Base-by-base conservation (phyloP, 2,888 invertebrate species). In the Patella caerulea region DNA sequence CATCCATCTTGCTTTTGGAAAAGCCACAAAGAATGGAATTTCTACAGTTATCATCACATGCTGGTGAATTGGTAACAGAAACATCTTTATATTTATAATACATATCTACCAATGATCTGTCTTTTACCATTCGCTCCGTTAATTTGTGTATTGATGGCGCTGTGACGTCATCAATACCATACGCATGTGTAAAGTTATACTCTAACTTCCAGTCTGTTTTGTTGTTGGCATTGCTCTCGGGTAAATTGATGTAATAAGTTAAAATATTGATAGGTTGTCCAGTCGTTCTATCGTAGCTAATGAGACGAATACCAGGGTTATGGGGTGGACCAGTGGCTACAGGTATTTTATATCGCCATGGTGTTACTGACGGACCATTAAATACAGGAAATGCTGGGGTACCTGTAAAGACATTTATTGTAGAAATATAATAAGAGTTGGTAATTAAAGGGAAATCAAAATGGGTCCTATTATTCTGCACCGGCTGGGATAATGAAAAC, bases 361-460 rank as follows among this genome's bases (percentile, higher is more conserved):
- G 98, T 77, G 97, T 96, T 82, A 98, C 95, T 70, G 97, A 95
- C 24, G 98, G 98, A 15, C 97, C 96, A 88, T 97, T 93, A 93
- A 98, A 95, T 82, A 93, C 89, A 95, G 97, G 96, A 1, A 96
- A 96, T 71, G 96, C 95, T 29, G 97, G 96, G 80, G 94, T 94
- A 89, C 95, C 90, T 87, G 83, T 2, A 79, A 81, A 45, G 7
- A 45, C 9, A 45, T 45, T 45, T 45, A 9, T 45, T 45, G 9
- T 45, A 7, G 45, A 45, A 45, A 45, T 45, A 45, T 45, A 9
- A 45, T 45, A 9, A 9, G 45, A 45, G 45, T 45, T 45, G 45
- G 45, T 1, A 7, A 45, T 34, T 5, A 34, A 34, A 0, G 34
- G 34, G 34, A 34, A 34, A 34, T 5, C 34, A 5, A 34, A 34